Percentiles rank a stretch among this genome's conserved stretches.
These are phyloP conservation scores for Halcyon chelicuti DNA, from an alignment of 2,797 vertebrate genomes.

Conservation along the genomic window DNA sequence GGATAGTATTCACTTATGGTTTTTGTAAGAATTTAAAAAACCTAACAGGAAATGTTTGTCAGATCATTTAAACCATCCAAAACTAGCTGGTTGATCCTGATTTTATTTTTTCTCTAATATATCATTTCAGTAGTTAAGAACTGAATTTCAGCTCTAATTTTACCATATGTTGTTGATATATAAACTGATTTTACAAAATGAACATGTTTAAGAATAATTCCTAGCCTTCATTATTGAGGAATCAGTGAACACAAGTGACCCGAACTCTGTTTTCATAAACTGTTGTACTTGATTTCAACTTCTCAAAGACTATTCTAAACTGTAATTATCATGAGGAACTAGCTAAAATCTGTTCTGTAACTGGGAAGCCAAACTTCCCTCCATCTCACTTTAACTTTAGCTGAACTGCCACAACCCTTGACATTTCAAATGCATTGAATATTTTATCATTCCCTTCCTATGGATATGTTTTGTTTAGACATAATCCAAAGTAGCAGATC, in stretches of 20 bases:
- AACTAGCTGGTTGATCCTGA: not conserved
- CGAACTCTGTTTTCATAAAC: not conserved
- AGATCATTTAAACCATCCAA: not conserved
- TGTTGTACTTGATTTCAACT: not conserved
- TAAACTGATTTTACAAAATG: not conserved
- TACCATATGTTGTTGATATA: not conserved
- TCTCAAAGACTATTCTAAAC: not conserved
- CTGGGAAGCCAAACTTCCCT: not conserved
- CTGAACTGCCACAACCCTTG: conserved; percentile 43
- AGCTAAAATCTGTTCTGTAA: not conserved
- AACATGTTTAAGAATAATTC: not conserved
- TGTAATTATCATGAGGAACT: not conserved
- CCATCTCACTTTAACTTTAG: not conserved
- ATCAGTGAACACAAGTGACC: not conserved
- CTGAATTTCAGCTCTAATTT: not conserved
- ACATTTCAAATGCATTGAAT: conserved; percentile 59
- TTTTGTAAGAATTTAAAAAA: not conserved
- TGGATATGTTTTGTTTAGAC: conserved; percentile 21
- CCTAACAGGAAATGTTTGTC: not conserved
- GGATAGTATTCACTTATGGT: fast-evolving
- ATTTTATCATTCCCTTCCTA: conserved; percentile 46
- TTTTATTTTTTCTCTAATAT: not conserved
- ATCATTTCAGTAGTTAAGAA: not conserved
- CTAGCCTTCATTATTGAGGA: not conserved
- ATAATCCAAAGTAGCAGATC: conserved; percentile 42